Conservation (phyloP, 2,888 invertebrate genomes). For the Napeogenes sylphis region DNA sequence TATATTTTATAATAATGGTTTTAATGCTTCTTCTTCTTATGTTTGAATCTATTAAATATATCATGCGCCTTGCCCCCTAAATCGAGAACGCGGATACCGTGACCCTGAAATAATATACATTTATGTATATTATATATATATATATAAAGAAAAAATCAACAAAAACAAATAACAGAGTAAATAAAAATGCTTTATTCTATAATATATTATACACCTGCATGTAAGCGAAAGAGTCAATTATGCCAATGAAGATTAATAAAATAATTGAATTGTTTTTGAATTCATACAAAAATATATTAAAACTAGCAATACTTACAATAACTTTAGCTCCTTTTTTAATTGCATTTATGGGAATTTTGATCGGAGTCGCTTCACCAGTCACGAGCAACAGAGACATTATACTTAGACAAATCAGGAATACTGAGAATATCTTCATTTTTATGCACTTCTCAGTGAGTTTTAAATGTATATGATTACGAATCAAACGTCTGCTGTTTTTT, state of each 20-base stretch:
- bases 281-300: not conserved
- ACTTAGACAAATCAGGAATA: slow-evolving; percentile 9
- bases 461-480: not conserved
- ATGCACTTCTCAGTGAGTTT: not conserved
- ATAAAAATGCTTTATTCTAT: not conserved
- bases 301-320: slow-evolving; percentile 36
- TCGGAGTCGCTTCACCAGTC: slow-evolving; percentile 36
- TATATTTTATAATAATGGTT: too few relatives aligned
- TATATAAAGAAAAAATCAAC: not conserved
- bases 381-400: slow-evolving; percentile 21
- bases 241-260: not conserved
- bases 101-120: slow-evolving; percentile 43
- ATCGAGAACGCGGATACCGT: slow-evolving; percentile 47
- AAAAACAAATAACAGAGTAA: not conserved
- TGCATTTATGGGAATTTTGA: slow-evolving; percentile 44
- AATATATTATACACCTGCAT: not conserved
- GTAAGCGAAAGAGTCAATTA: too few relatives aligned
- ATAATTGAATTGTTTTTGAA: not conserved
- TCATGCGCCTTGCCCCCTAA: slow-evolving; percentile 51
- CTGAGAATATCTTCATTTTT: slow-evolving; percentile 29
- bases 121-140: not conserved
- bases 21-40: slow-evolving; percentile 29
- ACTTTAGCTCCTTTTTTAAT: slow-evolving; percentile 42
- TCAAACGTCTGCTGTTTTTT: not conserved
- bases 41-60: slow-evolving; percentile 35